Evolutionary conservation across 2,888 invertebrate genomes (phyloP).

Genomic region (Rotaria socialis): DNA sequence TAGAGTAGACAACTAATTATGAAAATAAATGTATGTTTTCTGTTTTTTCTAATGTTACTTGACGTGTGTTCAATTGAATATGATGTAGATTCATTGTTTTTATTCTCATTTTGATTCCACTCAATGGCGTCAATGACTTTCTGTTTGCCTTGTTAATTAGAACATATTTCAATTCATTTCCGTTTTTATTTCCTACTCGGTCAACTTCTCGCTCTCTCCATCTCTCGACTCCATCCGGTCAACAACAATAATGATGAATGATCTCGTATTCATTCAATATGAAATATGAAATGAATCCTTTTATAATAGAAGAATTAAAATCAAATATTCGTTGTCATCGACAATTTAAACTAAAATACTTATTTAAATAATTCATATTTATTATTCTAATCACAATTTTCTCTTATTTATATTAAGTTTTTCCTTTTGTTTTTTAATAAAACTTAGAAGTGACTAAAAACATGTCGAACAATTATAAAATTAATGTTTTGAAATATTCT

Average conservation of each 20-base stretch:
- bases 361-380: too few relatives aligned
- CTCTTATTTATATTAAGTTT: too few relatives aligned
- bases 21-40: not conserved
- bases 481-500: too few relatives aligned
- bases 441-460: too few relatives aligned
- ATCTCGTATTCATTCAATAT: not conserved
- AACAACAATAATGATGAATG: not conserved
- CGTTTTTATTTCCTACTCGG: not conserved
- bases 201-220: not conserved
- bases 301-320: not conserved
- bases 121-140: slow-evolving; percentile 23
- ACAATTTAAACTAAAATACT: too few relatives aligned
- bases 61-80: not conserved
- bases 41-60: not conserved
- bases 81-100: not conserved
- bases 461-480: too few relatives aligned
- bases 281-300: not conserved
- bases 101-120: not conserved
- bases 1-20: not conserved
- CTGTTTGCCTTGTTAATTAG: slow-evolving; percentile 19
- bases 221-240: not conserved
- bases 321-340: too few relatives aligned
- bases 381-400: too few relatives aligned
- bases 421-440: too few relatives aligned
- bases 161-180: not conserved